Base-by-base conservation (phyloP, 2,888 invertebrate species). In the Orchesella flavescens region DNA sequence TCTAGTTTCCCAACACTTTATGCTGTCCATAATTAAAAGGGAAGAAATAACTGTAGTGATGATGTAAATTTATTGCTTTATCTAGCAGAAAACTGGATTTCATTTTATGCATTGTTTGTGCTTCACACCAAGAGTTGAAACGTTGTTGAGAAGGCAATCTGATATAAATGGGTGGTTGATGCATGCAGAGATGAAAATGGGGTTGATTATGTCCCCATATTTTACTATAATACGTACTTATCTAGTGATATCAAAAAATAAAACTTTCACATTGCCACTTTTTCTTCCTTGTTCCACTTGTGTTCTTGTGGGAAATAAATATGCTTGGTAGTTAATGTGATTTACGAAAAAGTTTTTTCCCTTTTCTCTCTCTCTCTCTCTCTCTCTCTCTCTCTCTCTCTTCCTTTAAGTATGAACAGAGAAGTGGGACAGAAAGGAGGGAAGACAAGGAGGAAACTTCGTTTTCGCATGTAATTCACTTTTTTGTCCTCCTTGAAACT, bases 201-300 rank as follows among this genome's bases (percentile, higher is more conserved):
- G n/a, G 21, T 63, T 63, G 63, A 63, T 63, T 63, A 63, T 63
- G 34, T 24, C 23, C 24, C 23, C 63, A 63, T 63, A 63, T 63
- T 63, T 63, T n/a, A 63, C 23, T 34, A 63, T 63, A 19, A 63
- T 19, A 63, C 34, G 34, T 34, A 34, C 34, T 10, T 19, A 57
- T 57, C 19, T 19, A 57, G 57, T 3, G 19, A n/a, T 17, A 19
- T 57, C 17, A 57, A n/a, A 57, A n/a, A 63, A 15, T 19, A 19
- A 19, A 19, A 19, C 23, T 24, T 23, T 24, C 63, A 13, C 63
- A 34, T 34, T 34, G 34, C 34, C 34, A 34, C 34, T 63, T n/a
- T 59, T 17, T 19, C 59, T 19, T 21, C 12, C 21, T 59, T 59
- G 59, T 24, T 63, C 57, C 10, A 57, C 17, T 63, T 63, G 13